Evolutionary conservation across 2,888 invertebrate species (phyloP).

Genomic region (Mamestra brassicae): DNA sequence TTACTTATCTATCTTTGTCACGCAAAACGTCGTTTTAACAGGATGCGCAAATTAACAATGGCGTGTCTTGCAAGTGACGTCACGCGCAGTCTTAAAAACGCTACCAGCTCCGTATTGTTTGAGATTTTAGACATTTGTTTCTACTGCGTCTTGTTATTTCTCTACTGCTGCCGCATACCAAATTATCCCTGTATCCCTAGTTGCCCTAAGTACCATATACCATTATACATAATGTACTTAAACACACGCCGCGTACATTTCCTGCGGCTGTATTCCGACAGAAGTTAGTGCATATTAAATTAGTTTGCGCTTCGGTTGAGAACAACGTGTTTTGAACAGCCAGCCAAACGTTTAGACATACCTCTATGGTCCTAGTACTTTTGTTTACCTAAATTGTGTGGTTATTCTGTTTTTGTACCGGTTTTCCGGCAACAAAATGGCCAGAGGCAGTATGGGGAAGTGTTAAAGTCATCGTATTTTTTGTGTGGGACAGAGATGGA

Average conservation of each 20-base stretch:
- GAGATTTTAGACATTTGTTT: no score
- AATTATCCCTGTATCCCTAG: neutral
- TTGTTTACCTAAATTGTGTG: neutral
- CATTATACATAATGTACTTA: conserved; percentile 2
- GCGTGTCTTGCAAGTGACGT: no score
- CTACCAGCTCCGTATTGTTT: no score
- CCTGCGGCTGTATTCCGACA: conserved; percentile 29
- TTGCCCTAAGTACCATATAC: neutral
- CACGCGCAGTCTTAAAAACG: no score
- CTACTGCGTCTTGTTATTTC: no score
- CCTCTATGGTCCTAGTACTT: conserved; percentile 1
- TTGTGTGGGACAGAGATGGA: neutral
- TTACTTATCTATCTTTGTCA: no score
- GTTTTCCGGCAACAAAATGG: neutral
- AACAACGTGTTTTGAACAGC: conserved; percentile 15
- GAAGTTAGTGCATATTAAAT: conserved; percentile 55
- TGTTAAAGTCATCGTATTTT: neutral
- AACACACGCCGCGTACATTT: conserved; percentile 19
- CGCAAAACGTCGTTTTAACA: no score
- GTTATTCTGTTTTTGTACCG: neutral
- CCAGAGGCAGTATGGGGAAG: neutral
- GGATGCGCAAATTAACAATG: no score
- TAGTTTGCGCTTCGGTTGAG: conserved; percentile 28
- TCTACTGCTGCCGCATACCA: neutral
- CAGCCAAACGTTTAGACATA: neutral